phyloP scores from a whole-genome alignment of 23 tunicate genomes.

The Halocynthia aurantium region DNA sequence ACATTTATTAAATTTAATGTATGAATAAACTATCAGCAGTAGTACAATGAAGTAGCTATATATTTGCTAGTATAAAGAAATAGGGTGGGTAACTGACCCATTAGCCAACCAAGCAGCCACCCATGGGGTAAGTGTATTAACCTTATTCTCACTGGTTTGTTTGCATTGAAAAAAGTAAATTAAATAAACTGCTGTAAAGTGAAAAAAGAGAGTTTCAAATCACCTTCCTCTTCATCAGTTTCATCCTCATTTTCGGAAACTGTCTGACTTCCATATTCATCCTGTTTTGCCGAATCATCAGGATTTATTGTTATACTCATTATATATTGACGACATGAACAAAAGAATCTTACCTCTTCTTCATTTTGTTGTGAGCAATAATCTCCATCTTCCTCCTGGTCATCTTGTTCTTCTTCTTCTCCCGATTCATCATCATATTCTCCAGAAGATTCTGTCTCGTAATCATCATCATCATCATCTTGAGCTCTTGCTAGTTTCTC shows the following conservation, averaged over 20 bases:
- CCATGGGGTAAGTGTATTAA: too few relatives aligned
- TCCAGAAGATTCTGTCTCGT: neutral
- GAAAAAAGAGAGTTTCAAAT: neutral
- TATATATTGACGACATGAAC: neutral
- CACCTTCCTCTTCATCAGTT: neutral
- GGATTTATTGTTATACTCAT: neutral
- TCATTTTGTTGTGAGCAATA: constrained; percentile 5
- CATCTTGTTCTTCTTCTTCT: constrained; percentile 34
- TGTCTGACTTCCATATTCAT: neutral
- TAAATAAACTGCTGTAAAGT: too few relatives aligned
- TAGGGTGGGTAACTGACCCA: too few relatives aligned
- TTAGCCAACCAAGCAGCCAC: too few relatives aligned
- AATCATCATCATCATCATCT: constrained; percentile 35
- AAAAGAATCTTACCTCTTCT: constrained; percentile 1
- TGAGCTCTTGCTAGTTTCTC: constrained; percentile 63
- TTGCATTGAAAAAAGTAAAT: too few relatives aligned
- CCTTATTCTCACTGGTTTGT: too few relatives aligned
- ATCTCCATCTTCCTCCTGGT: constrained; percentile 34
- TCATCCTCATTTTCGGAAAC: constrained; percentile 1
- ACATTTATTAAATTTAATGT: too few relatives aligned
- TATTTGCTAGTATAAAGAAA: too few relatives aligned
- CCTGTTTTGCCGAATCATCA: neutral
- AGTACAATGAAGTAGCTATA: too few relatives aligned
- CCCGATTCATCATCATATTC: constrained; percentile 19
- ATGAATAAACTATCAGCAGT: too few relatives aligned